Conservation (phyloP, 2,113 vertebrate genomes). For the Mustela lutreola region DNA sequence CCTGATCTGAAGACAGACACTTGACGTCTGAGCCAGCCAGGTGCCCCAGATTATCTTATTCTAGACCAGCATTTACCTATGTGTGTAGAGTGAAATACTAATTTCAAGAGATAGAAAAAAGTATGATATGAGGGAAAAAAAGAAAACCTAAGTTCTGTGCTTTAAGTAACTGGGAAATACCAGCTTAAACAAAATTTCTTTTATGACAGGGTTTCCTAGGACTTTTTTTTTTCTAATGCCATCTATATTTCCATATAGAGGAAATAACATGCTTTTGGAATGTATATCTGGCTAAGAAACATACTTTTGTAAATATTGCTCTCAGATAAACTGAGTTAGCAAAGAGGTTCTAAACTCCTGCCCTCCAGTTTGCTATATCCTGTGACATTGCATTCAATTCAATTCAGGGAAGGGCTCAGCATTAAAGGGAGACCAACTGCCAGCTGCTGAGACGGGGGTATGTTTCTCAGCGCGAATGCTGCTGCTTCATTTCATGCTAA, state of each 20-base stretch:
- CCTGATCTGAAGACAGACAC: too few relatives aligned
- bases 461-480: background rate
- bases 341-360: background rate
- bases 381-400: background rate
- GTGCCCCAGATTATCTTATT: background rate
- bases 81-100: background rate
- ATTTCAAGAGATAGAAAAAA: background rate
- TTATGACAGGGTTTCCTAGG: background rate
- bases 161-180: background rate
- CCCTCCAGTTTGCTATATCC: background rate
- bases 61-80: background rate
- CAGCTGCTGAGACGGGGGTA: background rate
- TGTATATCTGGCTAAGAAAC: background rate
- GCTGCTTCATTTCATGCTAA: background rate
- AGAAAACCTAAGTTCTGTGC: background rate
- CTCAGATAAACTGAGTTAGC: slow-evolving; percentile 2
- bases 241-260: background rate
- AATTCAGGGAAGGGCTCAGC: background rate
- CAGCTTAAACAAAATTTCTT: background rate
- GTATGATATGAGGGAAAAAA: background rate
- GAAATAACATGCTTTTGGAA: background rate
- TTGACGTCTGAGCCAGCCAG: too few relatives aligned
- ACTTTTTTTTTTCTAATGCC: background rate
- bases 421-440: background rate
- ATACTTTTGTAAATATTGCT: background rate